These are phyloP conservation scores for Pantelozetes paolii DNA, from an alignment of 2,888 invertebrate species.

Conservation along the genomic window DNA sequence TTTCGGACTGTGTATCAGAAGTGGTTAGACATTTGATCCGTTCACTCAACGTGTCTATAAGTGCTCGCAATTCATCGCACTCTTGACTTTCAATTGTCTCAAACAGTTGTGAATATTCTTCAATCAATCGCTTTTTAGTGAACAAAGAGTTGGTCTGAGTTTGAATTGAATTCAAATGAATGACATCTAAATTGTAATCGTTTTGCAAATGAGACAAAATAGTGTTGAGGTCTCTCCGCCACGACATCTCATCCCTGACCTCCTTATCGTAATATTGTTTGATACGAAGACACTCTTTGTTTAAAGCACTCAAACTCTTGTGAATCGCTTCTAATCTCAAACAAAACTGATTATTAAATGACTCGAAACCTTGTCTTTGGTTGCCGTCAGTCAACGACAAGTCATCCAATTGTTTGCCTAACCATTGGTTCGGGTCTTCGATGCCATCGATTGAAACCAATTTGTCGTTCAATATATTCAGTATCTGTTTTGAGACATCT, in stretches of 20 bases:
- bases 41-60: neutral
- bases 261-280: slow-evolving; percentile 11
- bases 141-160: neutral
- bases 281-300: slow-evolving; percentile 22
- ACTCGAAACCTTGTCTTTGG: neutral
- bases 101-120: neutral
- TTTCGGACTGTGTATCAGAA: too few species aligned
- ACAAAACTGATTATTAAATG: neutral
- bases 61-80: neutral
- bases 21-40: too few species aligned
- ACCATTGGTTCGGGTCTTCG: neutral
- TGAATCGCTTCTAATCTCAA: neutral
- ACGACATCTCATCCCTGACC: slow-evolving; percentile 17
- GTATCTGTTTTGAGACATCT: neutral
- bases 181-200: neutral
- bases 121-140: neutral
- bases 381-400: neutral
- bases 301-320: neutral
- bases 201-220: slow-evolving; percentile 4
- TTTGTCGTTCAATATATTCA: neutral
- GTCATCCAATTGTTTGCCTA: slow-evolving; percentile 12
- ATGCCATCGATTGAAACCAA: neutral
- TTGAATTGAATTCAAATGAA: neutral
- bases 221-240: neutral
- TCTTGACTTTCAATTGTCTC: neutral